Evolutionary conservation across 2,113 vertebrate species (phyloP), one percentile per base, ranked within the genome.

Genomic region (Carassius carassius): DNA sequence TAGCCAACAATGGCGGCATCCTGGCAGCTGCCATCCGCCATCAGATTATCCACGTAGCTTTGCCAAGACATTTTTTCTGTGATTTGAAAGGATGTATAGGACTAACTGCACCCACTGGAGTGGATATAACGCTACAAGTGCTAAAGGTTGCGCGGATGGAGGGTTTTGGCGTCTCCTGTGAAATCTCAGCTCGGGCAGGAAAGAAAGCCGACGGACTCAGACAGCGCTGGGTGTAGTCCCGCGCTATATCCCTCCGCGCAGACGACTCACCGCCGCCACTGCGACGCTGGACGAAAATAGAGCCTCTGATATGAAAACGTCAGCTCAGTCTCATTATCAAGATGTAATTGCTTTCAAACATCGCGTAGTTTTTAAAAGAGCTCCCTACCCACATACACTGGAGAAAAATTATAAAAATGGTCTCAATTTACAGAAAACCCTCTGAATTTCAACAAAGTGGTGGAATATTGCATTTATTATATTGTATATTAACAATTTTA

Each of bases 11-110:
- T 95, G 95, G 96, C 95, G 94, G 94, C 91, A 91, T 96, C 96
- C 94, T 96, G 95, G 94, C 95, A 96, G 94, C 93, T 92, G 92
- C 95, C 95, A 93, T 96, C 95, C 92, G 92, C 94, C 96, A 96
- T 96, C 94, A 96, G 94, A 94, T 95, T 96, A 86, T 96, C 95
- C 94, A 96, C 95, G 94, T 96, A 96, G 95, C 94, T 93, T 93
- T 96, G 94, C 95, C 96, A 96, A 93, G 95, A 95, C 96, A 96
- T 96, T 89, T 91, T 29, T 94, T 82, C 78, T 95, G 92, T 92
- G 90, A 89, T 74, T 82, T 85, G 78, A 86, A 89, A 88, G 84
- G 83, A 85, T 84, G 35, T 74, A 76, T 80, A 62, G 76, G 84
- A 87, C 77, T 84, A 86, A 69, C 41, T 88, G 87, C 82, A 85